These are phyloP conservation scores for Cyprinus carpio DNA, from an alignment of 2,113 vertebrate species.

Conservation along the genomic window DNA sequence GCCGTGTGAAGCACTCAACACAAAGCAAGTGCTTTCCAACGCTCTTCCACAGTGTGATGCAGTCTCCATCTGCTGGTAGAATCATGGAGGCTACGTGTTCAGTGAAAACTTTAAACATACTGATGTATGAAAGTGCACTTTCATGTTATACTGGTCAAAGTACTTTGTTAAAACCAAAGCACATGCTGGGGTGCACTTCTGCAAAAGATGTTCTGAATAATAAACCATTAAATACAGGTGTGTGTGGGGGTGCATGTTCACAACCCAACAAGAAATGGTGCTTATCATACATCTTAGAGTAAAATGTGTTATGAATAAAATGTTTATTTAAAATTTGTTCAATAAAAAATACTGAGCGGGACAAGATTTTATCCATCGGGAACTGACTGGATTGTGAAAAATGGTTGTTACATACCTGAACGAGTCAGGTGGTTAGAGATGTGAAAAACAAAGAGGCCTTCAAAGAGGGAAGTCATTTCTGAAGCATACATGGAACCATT, in stretches of 20 bases:
- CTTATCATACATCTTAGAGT: not conserved
- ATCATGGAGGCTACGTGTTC: not conserved
- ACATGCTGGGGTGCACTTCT: not conserved
- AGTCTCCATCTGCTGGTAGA: slow-evolving; percentile 31
- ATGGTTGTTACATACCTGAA: not conserved
- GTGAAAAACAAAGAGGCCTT: not conserved
- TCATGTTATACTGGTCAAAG: not conserved
- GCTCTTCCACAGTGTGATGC: not conserved
- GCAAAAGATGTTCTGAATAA: not conserved
- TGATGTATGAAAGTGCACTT: not conserved
- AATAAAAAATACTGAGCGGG: not conserved
- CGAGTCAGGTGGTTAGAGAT: not conserved
- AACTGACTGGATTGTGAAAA: not conserved
- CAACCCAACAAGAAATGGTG: not conserved
- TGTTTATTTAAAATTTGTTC: not conserved
- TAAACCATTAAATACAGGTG: not conserved
- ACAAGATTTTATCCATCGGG: not conserved
- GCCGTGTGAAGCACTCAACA: not conserved
- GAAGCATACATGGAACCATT: not conserved
- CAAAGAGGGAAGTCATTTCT: not conserved
- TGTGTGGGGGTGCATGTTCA: not conserved
- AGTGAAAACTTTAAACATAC: not conserved
- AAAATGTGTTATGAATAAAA: not conserved
- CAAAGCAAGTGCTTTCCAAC: not conserved
- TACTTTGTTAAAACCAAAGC: not conserved